Conservation (phyloP, 1,140 invertebrate species). For the Magallana ariakensis region DNA sequence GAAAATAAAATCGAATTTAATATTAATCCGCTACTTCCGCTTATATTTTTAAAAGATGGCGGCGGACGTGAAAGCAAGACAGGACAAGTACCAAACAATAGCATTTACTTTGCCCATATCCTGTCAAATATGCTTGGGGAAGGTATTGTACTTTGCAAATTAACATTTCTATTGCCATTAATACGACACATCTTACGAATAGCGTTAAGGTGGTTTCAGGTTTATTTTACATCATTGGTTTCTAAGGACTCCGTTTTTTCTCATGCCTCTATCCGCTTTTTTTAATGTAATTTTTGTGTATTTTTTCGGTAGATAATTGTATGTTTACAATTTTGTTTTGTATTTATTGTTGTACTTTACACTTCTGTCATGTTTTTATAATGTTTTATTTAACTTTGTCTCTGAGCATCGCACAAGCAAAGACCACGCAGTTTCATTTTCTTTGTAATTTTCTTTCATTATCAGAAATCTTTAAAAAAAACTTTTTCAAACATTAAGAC, state of each 20-base stretch:
- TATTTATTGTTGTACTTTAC: too few relatives aligned
- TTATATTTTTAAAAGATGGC: conserved; percentile 64
- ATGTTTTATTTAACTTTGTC: too few relatives aligned
- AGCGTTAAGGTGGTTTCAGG: not conserved
- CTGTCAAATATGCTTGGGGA: conserved; percentile 76
- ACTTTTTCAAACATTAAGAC: too few relatives aligned
- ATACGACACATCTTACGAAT: not conserved
- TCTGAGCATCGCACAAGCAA: too few relatives aligned
- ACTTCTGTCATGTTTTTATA: too few relatives aligned
- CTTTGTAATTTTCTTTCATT: too few relatives aligned
- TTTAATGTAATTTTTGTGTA: too few relatives aligned
- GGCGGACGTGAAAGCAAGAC: conserved; percentile 68
- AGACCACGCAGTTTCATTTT: too few relatives aligned
- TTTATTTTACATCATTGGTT: not conserved
- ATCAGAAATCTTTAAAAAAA: too few relatives aligned
- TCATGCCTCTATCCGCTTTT: too few relatives aligned
- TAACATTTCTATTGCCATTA: not conserved
- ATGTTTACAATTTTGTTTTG: too few relatives aligned
- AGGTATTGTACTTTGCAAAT: conserved; percentile 60
- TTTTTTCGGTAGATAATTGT: too few relatives aligned
- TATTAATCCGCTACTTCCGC: conserved; percentile 50
- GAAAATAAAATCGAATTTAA: not conserved
- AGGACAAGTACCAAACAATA: conserved; percentile 69
- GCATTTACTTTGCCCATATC: conserved; percentile 76
- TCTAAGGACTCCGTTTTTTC: conserved; percentile 34